Evolutionary conservation across 2,888 invertebrate species (phyloP), one percentile per base, ranked within the genome.

Genomic region (Andricus curvator): DNA sequence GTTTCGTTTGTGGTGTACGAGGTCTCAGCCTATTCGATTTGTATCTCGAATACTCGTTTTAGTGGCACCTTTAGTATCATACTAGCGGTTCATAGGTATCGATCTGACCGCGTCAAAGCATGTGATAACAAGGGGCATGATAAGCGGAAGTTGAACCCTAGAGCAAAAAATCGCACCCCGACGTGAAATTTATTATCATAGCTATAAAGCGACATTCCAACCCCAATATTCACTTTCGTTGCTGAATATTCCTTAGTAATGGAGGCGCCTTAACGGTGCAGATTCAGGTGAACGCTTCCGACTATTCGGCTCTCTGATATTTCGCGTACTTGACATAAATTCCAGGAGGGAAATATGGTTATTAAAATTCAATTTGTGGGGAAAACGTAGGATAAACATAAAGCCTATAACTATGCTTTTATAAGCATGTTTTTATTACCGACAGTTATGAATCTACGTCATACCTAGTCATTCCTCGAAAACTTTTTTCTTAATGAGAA

Each of bases 1-100:
- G 86, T 88, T 89, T 88, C 88, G 88, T 88, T 88, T 86, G 88
- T 85, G 85, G 87, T 84, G 80, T 70, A 82, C 82, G 82, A 82
- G 78, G 67, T 86, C 82, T 79, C 76, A 68, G 79, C 76, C 80
- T 74, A 82, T 80, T 25, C 67, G 66, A 66, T 62, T 62, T 25
- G 22, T 22, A 15, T 25, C 25, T 62, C 4, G 5, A 25, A 62
- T 44, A 70, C 17, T 3, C 17, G 48, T 25, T 44, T 51, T 44
- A 51, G 20, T 70, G 25, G 29, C 29, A 70, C 25, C 70, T 70
- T 70, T 20, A 25, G 9, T 48, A 29, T 22, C 25, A 44, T 25
- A 62, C 13, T 62, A 15, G 25, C 25, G 22, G n/a, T 22, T 37
- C n/a, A 13, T 48, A 25, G 3, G 44, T 68, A 48, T 25, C 6